These are phyloP conservation scores for Oryzias sinensis DNA, from an alignment of 2,797 vertebrate species.

Conservation along the genomic window DNA sequence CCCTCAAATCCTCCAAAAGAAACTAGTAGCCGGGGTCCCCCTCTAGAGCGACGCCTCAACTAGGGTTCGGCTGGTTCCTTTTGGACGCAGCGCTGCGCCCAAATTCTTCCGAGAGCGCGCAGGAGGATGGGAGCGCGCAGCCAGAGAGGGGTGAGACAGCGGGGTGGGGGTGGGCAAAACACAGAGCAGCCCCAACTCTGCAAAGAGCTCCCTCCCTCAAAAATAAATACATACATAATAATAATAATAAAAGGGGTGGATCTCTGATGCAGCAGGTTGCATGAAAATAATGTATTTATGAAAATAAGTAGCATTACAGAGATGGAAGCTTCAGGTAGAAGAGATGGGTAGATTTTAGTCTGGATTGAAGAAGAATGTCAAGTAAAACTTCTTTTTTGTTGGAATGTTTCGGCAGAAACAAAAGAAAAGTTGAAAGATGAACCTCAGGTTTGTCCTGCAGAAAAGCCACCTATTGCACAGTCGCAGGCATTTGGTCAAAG, in stretches of 20 bases:
- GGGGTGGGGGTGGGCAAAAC: slow-evolving; percentile 1
- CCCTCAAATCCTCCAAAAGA: neutral
- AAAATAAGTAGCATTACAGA: neutral
- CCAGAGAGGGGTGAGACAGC: slow-evolving; percentile 13
- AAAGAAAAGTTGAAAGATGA: neutral
- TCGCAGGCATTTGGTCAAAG: slow-evolving; percentile 16
- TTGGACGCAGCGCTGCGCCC: slow-evolving; percentile 46
- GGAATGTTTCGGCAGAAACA: neutral
- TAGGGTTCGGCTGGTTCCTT: slow-evolving; percentile 36
- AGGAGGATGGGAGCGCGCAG: slow-evolving; percentile 57
- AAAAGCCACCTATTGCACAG: slow-evolving; percentile 1
- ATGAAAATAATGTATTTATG: neutral
- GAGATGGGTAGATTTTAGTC: rapidly evolving
- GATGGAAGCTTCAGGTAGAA: neutral
- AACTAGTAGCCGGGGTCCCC: slow-evolving; percentile 18
- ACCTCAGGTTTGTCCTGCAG: neutral
- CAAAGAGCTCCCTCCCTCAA: too few species aligned
- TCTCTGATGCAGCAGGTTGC: too few species aligned
- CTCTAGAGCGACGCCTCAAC: slow-evolving; percentile 17
- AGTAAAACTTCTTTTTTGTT: neutral
- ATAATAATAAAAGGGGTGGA: slow-evolving; percentile 41
- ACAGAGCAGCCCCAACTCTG: too few species aligned
- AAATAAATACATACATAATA: too few species aligned
- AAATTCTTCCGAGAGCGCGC: slow-evolving; percentile 63
- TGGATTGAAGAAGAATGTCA: neutral